Conservation (phyloP, 2,797 vertebrate genomes). For the Poeciliopsis gracilis region DNA sequence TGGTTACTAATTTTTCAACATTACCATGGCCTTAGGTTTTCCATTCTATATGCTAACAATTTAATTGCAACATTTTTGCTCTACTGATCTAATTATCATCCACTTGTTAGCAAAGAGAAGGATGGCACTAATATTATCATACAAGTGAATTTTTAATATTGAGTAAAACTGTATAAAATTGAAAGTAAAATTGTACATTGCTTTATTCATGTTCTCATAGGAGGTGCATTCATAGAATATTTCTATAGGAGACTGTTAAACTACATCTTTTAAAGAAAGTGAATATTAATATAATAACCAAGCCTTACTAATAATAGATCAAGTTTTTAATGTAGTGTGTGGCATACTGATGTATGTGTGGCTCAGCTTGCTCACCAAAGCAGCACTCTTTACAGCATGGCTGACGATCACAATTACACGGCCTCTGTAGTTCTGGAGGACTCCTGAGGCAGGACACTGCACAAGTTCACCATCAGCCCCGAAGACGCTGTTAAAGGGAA, state of each 20-base stretch:
- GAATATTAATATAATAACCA: not conserved
- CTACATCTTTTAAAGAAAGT: not conserved
- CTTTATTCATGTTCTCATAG: not conserved
- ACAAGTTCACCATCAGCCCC: conserved; percentile 87
- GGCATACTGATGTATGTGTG: not conserved
- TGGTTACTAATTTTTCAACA: not conserved
- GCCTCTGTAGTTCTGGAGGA: conserved; percentile 88
- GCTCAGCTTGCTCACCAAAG: conserved; percentile 80
- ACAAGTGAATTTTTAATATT: not conserved
- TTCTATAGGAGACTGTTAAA: not conserved
- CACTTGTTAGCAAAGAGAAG: not conserved
- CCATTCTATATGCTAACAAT: not conserved
- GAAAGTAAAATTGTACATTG: too few species aligned
- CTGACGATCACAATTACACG: conserved; percentile 94
- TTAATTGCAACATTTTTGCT: not conserved
- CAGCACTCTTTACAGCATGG: conserved; percentile 85
- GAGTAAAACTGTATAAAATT: not conserved
- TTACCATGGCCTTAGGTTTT: not conserved
- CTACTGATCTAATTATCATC: not conserved
- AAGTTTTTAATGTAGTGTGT: not conserved
- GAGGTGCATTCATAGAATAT: not conserved
- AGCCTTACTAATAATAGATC: not conserved
- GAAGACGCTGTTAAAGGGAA: conserved; percentile 87
- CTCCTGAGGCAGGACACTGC: conserved; percentile 83
- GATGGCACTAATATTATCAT: not conserved